phyloP scores from a whole-genome alignment of 2,113 vertebrate species.

The Capreolus pygargus region DNA sequence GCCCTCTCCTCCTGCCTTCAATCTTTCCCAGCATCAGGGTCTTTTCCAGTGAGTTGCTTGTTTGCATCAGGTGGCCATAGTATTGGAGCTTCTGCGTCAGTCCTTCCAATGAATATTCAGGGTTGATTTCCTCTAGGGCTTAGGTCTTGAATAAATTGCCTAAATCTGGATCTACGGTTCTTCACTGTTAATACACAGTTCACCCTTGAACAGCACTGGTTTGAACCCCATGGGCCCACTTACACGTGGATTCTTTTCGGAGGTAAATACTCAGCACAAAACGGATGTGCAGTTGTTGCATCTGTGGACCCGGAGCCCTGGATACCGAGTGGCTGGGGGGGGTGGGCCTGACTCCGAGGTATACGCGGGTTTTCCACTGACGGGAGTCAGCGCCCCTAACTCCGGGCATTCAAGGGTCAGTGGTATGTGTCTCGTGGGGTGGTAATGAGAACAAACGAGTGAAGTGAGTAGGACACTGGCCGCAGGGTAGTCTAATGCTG shows the following conservation, averaged over 20 bases:
- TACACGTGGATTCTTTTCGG: accelerated
- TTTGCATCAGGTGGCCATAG: neutral
- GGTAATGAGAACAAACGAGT: neutral
- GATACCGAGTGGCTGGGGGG: neutral
- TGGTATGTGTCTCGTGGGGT: accelerated
- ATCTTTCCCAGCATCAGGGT: neutral
- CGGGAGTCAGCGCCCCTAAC: neutral
- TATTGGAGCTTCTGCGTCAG: neutral
- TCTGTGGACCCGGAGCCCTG: neutral
- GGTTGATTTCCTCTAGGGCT: neutral
- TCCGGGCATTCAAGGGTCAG: neutral
- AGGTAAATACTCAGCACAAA: accelerated
- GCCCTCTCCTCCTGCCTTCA: neutral
- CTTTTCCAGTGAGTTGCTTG: neutral
- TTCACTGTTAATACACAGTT: neutral
- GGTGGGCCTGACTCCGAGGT: neutral
- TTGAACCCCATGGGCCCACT: neutral
- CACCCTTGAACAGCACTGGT: neutral
- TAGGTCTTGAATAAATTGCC: neutral
- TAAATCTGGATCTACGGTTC: neutral
- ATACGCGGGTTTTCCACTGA: accelerated
- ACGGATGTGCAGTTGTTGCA: accelerated
- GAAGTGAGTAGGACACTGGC: accelerated
- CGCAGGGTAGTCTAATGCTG: neutral
- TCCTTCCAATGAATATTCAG: neutral